Conservation (phyloP, 2,113 vertebrate species). For the Phaethornis superciliosus region DNA sequence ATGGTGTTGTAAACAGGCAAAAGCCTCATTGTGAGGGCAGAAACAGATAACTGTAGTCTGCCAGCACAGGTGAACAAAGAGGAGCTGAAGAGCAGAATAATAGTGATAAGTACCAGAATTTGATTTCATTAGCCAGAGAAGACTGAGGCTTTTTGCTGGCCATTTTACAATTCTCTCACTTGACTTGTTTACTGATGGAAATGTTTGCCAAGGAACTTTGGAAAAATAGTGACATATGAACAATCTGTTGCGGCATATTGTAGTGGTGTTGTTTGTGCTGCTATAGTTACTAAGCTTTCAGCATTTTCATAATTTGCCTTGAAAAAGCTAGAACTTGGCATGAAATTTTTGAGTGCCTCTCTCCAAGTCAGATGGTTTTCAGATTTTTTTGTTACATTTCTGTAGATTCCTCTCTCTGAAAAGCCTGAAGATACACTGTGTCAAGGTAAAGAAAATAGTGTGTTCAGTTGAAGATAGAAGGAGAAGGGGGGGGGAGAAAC, state of each 20-base stretch:
- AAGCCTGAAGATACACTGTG: neutral
- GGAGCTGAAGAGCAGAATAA: neutral
- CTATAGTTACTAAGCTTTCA: conserved; percentile 56
- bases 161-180: conserved; percentile 27
- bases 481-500: neutral
- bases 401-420: neutral
- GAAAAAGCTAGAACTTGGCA: conserved; percentile 54
- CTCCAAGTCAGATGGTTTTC: conserved; percentile 49
- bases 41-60: neutral
- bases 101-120: conserved; percentile 4
- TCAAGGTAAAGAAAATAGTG: neutral
- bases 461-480: neutral
- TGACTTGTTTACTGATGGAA: conserved; percentile 62
- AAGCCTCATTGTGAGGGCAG: neutral
- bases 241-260: conserved; percentile 72
- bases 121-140: neutral
- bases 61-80: conserved; percentile 32
- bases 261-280: conserved; percentile 58
- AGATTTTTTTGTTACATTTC: neutral
- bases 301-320: conserved; percentile 50
- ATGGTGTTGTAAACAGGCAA: neutral
- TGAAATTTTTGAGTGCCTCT: conserved; percentile 4
- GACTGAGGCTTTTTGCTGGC: neutral
- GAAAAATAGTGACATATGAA: conserved; percentile 65
- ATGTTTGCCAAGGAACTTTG: conserved; percentile 59